Evolutionary conservation across 2,888 invertebrate species (phyloP).

Genomic region (Ctena decussata): DNA sequence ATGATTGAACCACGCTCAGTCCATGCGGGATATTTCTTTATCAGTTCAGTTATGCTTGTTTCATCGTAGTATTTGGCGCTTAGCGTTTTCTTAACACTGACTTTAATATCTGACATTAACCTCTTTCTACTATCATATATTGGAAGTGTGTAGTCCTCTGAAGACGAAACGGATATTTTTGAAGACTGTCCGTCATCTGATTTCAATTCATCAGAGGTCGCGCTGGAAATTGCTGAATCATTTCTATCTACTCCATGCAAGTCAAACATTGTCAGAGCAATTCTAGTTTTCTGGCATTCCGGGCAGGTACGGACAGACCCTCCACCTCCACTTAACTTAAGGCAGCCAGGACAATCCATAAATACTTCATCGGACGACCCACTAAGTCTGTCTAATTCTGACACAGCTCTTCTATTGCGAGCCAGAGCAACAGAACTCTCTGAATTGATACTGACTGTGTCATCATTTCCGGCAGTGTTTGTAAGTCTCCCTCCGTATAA

Average conservation of each 20-base stretch:
- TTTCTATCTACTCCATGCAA: slow-evolving; percentile 24
- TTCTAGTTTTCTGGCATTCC: slow-evolving; percentile 19
- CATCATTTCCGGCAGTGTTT: background rate
- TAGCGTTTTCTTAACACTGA: background rate
- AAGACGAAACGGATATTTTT: background rate
- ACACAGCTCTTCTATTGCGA: background rate
- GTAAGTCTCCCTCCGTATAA: too few relatives aligned
- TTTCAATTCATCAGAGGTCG: slow-evolving; percentile 56
- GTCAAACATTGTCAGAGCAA: slow-evolving; percentile 21
- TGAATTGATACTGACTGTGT: background rate
- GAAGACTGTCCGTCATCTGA: background rate
- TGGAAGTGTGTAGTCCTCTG: background rate
- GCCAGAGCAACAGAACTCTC: background rate
- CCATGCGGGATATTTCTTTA: background rate
- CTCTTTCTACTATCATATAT: background rate
- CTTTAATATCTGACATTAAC: background rate
- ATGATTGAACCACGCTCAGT: too few relatives aligned
- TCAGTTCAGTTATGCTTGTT: background rate
- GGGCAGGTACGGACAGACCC: slow-evolving; percentile 9
- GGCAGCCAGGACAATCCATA: slow-evolving; percentile 23
- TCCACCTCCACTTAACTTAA: background rate
- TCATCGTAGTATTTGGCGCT: background rate
- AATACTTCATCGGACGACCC: slow-evolving; percentile 56
- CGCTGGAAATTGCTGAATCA: slow-evolving; percentile 58
- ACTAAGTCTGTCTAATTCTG: slow-evolving; percentile 19